Evolutionary conservation across 2,888 invertebrate species (phyloP), one percentile per base, ranked within the genome.

Genomic region (Drosophila tripunctata): DNA sequence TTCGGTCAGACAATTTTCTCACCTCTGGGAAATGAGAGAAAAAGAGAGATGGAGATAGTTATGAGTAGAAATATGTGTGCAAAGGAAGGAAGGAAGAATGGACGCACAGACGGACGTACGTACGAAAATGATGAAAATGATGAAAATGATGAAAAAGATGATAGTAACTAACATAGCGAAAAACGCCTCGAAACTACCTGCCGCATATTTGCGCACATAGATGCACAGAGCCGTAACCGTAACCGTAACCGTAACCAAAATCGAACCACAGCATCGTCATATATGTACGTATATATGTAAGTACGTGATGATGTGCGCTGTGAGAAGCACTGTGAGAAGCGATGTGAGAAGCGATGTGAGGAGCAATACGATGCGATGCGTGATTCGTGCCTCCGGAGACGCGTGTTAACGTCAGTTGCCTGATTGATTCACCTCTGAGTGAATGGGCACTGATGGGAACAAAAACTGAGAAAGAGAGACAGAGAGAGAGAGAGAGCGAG

Each of bases 331-430:
- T 66, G 51, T 38, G 10, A 27, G 10, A 27, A 27, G 10, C 8
- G 8, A 27, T 27, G 27, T 10, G 27, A 27, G n/a, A n/a, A n/a
- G 45, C 17, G 63, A 8, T 66, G 51, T 38, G 10, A 27, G 10
- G 10, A 27, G 10, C 8, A 10, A 27, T 27, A 10, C 27, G 27
- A 27, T 27, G 41, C 21, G 31, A 24, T 51, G 60, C 60, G 48
- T 65, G 61, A 54, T 65, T 67, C 52, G 43, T 52, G 65, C 44
- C 52, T 52, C 52, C 48, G 54, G 43, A 67, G 67, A 45, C 48
- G 67, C 54, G 61, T 65, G 61, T 65, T 54, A 61, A 44, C 54
- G 35, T 55, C 43, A 48, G 14, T 30, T 35, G 67, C 58, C 66
- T 45, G 66, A 60, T 67, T 60, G 66, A 66, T 48, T 54, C 52